A percentile compares a stretch with the other conserved stretches of the same genome.
These are phyloP conservation scores for Lordiphosa andalusiaca DNA, from an alignment of 2,888 invertebrate species.

Conservation along the genomic window DNA sequence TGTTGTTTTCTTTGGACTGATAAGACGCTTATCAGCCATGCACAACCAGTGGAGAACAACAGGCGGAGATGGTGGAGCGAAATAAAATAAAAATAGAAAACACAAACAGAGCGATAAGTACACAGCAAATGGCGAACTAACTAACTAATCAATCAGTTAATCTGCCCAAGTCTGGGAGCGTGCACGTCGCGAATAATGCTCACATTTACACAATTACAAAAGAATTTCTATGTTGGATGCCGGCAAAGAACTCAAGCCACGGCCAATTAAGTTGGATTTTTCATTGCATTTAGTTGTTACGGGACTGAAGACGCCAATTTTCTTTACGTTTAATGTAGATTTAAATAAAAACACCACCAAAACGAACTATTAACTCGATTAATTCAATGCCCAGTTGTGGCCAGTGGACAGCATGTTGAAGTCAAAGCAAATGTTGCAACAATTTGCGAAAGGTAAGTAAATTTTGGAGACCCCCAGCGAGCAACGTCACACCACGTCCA, in stretches of 20 bases:
- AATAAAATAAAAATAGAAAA: constrained; percentile 64
- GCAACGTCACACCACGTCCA: too few relatives aligned
- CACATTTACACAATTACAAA: constrained; percentile 1
- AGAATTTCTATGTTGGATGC: background rate
- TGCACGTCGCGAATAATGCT: constrained; percentile 40
- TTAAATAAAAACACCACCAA: constrained; percentile 1
- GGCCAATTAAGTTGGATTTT: background rate
- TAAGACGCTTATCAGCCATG: constrained; percentile 67
- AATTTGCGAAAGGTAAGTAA: constrained; percentile 67
- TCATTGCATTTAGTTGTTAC: constrained; percentile 9
- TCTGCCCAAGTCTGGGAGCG: constrained; percentile 42
- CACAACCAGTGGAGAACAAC: constrained; percentile 56
- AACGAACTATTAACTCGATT: constrained; percentile 4
- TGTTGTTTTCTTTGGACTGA: constrained; percentile 45
- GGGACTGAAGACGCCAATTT: background rate
- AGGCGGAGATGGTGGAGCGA: constrained; percentile 42
- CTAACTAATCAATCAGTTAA: constrained; percentile 56
- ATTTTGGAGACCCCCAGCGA: background rate
- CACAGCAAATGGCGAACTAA: constrained; percentile 42
- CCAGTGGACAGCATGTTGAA: constrained; percentile 63
- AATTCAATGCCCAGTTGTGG: constrained; percentile 37
- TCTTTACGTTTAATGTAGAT: background rate
- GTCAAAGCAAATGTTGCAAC: constrained; percentile 64
- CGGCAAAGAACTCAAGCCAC: background rate
- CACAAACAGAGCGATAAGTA: constrained; percentile 53